phyloP scores from a whole-genome alignment of 2,113 vertebrate species.

The Seriola dumerili region DNA sequence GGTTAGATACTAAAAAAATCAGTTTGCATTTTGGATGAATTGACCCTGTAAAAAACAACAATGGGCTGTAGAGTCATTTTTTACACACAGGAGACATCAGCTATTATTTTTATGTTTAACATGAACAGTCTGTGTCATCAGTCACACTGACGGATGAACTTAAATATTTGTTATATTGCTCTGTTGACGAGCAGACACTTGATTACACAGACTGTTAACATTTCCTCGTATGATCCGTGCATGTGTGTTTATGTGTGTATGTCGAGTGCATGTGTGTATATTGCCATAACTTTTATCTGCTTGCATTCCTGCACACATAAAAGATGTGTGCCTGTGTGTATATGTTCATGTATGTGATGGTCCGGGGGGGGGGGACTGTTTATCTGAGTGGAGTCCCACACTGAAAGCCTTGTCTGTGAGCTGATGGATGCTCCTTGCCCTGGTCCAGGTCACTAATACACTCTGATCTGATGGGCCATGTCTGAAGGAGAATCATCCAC shows the following conservation, averaged over 20 bases:
- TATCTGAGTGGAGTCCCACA: conserved; percentile 58
- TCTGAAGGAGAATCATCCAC: conserved; percentile 8
- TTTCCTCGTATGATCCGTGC: conserved; percentile 19
- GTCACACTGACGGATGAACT: not conserved
- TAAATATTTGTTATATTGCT: conserved; percentile 21
- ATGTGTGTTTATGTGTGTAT: conserved; percentile 28
- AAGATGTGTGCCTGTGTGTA: conserved; percentile 43
- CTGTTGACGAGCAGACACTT: conserved; percentile 18
- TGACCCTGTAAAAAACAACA: not conserved
- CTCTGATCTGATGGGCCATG: conserved; percentile 11
- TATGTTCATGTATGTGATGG: conserved; percentile 49
- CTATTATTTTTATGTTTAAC: conserved; percentile 5
- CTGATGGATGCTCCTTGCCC: conserved; percentile 65
- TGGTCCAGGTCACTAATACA: conserved; percentile 52
- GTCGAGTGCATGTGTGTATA: conserved; percentile 43
- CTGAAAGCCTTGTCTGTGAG: conserved; percentile 63
- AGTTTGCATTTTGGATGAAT: not conserved
- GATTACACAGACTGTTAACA: conserved; percentile 20
- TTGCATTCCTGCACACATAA: conserved; percentile 55
- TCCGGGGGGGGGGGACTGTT: conserved; percentile 46
- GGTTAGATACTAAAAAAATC: not conserved
- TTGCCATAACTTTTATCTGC: conserved; percentile 51
- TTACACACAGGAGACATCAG: not conserved
- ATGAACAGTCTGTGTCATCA: conserved; percentile 5
- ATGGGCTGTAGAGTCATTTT: not conserved